Evolutionary conservation across 2,888 invertebrate genomes (phyloP), one percentile per base, ranked within the genome.

Genomic region (Melitaea athalia): DNA sequence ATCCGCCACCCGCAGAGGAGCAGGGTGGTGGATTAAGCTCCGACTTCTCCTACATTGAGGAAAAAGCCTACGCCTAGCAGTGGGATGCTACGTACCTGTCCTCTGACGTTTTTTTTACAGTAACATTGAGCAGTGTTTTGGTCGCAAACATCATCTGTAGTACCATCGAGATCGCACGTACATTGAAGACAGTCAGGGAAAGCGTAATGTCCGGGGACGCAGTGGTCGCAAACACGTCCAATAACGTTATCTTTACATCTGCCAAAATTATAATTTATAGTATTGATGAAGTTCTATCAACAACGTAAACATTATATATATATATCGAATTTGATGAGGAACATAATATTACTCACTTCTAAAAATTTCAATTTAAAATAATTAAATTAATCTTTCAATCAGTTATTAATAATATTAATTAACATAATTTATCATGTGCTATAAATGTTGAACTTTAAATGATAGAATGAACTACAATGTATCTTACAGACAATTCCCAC

Each of bases 131-230:
- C 95, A 0, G 94, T 94, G 72, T 93, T 88, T 82, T 97, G 97
- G 82, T 99, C 97, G 85, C 99, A 99, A 62, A 99, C 96, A 64
- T 97, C 97, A 17, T 94, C 93, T 0, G 96, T 96, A 0, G 98
- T 97, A 55, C 98, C 98, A n/a, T 95, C 93, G 0, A 93, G 83
- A 75, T 96, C 95, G 82, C 98, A 98, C 64, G 95, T 94, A 81
- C 99, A 99, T 38, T 93, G 93, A 61, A 95, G 94, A 83, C 99
- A 99, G 72, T 96, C 94, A 0, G 99, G 99, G 89, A 98, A 99
- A 3, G 95, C 95, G 81, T 95, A 97, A 85, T 95, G 96, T 0
- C 99, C 99, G 17, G 97, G 93, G 60, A 94, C 89, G 82, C 99
- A 99, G 64, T 94, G 94, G 82, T 98, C 97, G 85, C 99, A 99